These are phyloP conservation scores for Eulemur albifrons DNA, from an alignment of 2,797 vertebrate genomes.

Conservation along the genomic window DNA sequence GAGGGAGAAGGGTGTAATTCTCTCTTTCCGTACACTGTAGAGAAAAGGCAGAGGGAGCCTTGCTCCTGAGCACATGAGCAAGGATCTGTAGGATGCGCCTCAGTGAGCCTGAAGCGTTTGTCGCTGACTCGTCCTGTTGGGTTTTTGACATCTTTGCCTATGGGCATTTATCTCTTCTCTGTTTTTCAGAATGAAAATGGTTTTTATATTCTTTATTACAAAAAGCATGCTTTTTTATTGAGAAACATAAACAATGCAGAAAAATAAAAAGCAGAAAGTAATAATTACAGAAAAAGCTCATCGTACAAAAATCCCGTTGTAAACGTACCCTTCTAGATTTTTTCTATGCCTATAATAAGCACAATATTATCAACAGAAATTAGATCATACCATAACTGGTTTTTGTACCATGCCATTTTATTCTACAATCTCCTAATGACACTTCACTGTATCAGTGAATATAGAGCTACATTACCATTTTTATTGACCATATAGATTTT, in stretches of 20 bases:
- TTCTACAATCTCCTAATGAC: not conserved
- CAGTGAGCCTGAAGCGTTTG: not conserved
- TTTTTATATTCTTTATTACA: not conserved
- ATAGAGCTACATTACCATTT: not conserved
- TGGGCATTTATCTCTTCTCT: not conserved
- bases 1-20: not conserved
- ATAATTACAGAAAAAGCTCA: not conserved
- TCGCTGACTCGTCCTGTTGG: not conserved
- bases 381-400: not conserved
- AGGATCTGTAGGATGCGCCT: not conserved
- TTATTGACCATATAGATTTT: not conserved
- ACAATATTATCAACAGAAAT: not conserved
- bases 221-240: not conserved
- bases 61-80: not conserved
- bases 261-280: not conserved
- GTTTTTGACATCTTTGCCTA: not conserved
- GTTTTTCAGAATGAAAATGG: slow-evolving; percentile 25
- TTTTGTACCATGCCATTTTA: not conserved
- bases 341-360: not conserved
- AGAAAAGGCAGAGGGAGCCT: not conserved
- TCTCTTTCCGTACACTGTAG: not conserved
- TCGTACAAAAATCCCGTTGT: not conserved
- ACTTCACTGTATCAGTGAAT: not conserved
- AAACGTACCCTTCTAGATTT: not conserved
- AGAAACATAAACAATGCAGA: slow-evolving; percentile 12